Evolutionary conservation across 2,113 vertebrate species (phyloP), one percentile per base, ranked within the genome.

Genomic region (Syngnathus floridae): DNA sequence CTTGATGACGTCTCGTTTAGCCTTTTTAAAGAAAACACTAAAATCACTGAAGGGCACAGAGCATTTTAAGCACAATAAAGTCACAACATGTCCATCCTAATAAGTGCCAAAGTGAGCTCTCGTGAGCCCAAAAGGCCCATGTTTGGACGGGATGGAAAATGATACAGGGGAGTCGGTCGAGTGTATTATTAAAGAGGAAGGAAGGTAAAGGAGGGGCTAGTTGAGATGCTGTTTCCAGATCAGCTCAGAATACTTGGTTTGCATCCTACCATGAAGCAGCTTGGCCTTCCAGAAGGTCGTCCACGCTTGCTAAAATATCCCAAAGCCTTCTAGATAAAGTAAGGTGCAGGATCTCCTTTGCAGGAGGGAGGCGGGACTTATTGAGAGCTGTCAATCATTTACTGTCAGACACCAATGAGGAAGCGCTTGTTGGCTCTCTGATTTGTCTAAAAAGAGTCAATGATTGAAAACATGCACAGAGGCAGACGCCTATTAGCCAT

Each of bases 341-440:
- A 73, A 67, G 72, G 55, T 70, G 76, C 26, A 4, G 62, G 69
- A 66, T 48, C 84, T 83, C 70, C 72, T 82, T 74, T 71, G 69
- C 66, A 67, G 54, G n/a, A 62, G 51, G 14, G 76, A 77, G 83
- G 82, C 21, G 84, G 84, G 77, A 73, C 69, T 66, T 17, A 19
- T 78, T 67, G 67, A 80, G 74, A 72, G 54, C 62, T 75, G 87
- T 91, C 87, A 91, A 90, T 90, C 83, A 90, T 90, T 91, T 71
- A 90, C 88, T 83, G 78, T 71, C 65, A 66, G 67, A 86, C 75
- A 83, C 79, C 79, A 80, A 78, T 77, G 75, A 83, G 82, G 83
- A 90, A 84, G 81, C 69, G 49, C 81, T 75, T 74, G 80, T 81
- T 69, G 76, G 66, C 31, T 56, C 69, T 81, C 51, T 75, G 75